phyloP scores from a whole-genome alignment of 2,797 vertebrate species.

The Malacoraja senta region DNA sequence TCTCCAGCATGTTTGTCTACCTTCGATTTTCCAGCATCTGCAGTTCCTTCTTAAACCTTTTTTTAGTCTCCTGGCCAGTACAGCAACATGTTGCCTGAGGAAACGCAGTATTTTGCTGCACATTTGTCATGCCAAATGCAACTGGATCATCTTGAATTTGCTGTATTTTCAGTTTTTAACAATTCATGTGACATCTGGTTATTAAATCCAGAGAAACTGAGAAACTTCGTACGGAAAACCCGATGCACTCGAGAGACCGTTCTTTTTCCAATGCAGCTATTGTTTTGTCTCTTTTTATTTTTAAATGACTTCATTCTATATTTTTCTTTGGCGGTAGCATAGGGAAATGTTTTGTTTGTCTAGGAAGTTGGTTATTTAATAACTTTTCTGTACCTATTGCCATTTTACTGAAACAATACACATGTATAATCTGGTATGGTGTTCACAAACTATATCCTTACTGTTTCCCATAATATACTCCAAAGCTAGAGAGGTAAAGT shows the following conservation, averaged over 20 bases:
- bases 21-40: no score
- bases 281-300: background rate
- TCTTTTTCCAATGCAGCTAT: background rate
- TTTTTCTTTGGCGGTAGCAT: no score
- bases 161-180: background rate
- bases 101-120: background rate
- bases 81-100: background rate
- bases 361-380: background rate
- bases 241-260: background rate
- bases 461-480: background rate
- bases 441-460: background rate
- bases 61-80: background rate
- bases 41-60: no score
- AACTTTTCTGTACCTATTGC: background rate
- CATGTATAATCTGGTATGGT: background rate
- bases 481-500: background rate
- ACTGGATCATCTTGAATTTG: constrained; percentile 17
- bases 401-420: background rate
- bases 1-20: no score
- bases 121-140: background rate
- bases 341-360: background rate
- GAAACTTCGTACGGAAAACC: background rate
- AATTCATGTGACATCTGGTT: background rate
- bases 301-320: background rate
- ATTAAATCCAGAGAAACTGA: constrained; percentile 21